These are phyloP conservation scores for Papilio machaon DNA, from an alignment of 1,140 invertebrate species.

Conservation along the genomic window DNA sequence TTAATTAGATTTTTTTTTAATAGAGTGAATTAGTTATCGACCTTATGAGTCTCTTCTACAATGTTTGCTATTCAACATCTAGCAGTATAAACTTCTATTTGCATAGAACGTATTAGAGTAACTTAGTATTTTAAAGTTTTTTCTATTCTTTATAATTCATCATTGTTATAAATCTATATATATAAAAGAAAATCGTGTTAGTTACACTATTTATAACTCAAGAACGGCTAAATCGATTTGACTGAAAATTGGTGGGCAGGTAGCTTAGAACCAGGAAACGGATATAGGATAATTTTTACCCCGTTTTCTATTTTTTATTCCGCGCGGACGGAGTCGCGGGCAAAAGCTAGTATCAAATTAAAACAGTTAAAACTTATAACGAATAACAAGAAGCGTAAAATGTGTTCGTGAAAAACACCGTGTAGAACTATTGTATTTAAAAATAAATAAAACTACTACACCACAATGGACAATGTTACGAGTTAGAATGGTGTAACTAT, in stretches of 20 bases:
- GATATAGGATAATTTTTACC: too few relatives aligned
- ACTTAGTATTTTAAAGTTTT: not conserved
- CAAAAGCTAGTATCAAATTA: too few relatives aligned
- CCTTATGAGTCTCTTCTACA: not conserved
- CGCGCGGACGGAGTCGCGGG: too few relatives aligned
- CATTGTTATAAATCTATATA: too few relatives aligned
- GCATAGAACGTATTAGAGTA: not conserved
- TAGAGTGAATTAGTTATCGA: not conserved
- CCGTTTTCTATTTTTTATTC: too few relatives aligned
- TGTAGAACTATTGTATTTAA: not conserved
- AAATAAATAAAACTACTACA: conserved; percentile 6
- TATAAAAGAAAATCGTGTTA: too few relatives aligned
- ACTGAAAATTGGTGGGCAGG: too few relatives aligned
- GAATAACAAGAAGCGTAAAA: not conserved
- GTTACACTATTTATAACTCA: too few relatives aligned
- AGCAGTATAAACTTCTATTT: not conserved
- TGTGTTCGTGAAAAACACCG: not conserved
- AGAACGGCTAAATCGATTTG: too few relatives aligned
- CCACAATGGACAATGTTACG: conserved; percentile 8
- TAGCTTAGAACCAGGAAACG: too few relatives aligned
- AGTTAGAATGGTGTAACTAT: conserved; percentile 17
- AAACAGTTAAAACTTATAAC: too few relatives aligned
- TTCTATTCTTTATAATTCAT: too few relatives aligned
- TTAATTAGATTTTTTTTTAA: not conserved
- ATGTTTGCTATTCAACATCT: not conserved